Base-by-base conservation (phyloP, 2,888 invertebrate genomes). In the Sphinx pinastri region DNA sequence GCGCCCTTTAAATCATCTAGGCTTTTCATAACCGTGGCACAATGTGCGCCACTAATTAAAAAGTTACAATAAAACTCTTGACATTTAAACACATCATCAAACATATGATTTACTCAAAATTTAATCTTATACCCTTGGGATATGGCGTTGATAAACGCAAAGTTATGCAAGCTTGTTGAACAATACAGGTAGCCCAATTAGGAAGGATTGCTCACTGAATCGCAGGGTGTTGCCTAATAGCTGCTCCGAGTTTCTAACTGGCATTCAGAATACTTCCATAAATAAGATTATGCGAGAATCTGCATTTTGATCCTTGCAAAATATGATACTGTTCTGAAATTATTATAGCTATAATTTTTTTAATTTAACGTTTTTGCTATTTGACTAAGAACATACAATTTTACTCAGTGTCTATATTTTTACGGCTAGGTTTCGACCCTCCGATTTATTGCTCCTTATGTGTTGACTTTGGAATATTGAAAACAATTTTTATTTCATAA, bases 121-220 rank as follows among this genome's bases (percentile, higher is more conserved):
- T 63, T 14, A 49, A 11, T 47, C 54, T 31, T 71, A 73, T 67
- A 72, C n/a, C n/a, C 25, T 68, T 60, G 72, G 6, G 38, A 54
- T 54, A 70, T 14, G 47, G 14, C 25, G 25, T 12, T n/a, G 45
- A 69, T 71, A 69, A 45, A 14, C 14, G 38, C 25, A 70, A 16
- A 19, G 69, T 71, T 68, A 14, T 11, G n/a, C 11, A 8, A 38
- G 51, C 59, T 67, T 13, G 67, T 67, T 55, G 70, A 72, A 76
- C 73, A 77, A 75, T 78, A 71, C 74, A 77, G 72, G 77, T 77
- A 70, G 71, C 70, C 80, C 80, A 83, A 84, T 84, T 84, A 84
- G 77, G 66, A 75, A 72, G 75, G 72, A 77, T 72, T 73, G 74
- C 71, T 70, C 67, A 55, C 54, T 72, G 72, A 69, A 71, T 73